Percentiles rank a stretch among this genome's conserved stretches.
These are phyloP conservation scores for Sisyra terminalis DNA, from an alignment of 2,888 invertebrate species.

Conservation along the genomic window DNA sequence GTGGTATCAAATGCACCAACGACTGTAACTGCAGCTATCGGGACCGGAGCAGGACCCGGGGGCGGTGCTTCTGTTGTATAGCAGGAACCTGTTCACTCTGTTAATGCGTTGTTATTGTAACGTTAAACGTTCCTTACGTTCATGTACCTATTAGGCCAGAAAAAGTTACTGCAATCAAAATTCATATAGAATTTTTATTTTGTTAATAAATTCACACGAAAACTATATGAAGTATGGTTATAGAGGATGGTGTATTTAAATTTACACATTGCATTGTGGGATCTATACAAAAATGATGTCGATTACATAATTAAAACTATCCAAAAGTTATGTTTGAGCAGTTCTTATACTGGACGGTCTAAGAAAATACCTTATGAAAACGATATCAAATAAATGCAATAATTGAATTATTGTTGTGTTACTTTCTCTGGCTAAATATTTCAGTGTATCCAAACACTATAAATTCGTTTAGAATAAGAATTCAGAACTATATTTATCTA, in stretches of 20 bases:
- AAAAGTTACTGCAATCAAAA: conserved; percentile 1
- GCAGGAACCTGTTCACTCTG: not conserved
- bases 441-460: conserved; percentile 1
- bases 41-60: conserved; percentile 3
- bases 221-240: too few species aligned
- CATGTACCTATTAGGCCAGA: conserved; percentile 1
- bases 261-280: too few species aligned
- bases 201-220: too few species aligned
- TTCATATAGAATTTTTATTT: not conserved
- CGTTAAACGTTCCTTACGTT: conserved; percentile 6
- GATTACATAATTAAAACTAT: too few species aligned
- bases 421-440: conserved; percentile 1
- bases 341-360: too few species aligned
- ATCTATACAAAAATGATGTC: too few species aligned
- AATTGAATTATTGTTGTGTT: not conserved
- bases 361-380: too few species aligned
- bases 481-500: not conserved
- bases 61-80: conserved; percentile 8
- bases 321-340: too few species aligned
- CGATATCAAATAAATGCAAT: not conserved
- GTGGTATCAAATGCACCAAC: conserved; percentile 4
- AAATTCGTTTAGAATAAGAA: not conserved
- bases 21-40: conserved; percentile 7
- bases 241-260: too few species aligned
- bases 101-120: conserved; percentile 5